A percentile compares a stretch with the other conserved stretches of the same genome.
These are phyloP conservation scores for Reinhardtius hippoglossoides DNA, from an alignment of 2,113 vertebrate genomes.

Conservation along the genomic window DNA sequence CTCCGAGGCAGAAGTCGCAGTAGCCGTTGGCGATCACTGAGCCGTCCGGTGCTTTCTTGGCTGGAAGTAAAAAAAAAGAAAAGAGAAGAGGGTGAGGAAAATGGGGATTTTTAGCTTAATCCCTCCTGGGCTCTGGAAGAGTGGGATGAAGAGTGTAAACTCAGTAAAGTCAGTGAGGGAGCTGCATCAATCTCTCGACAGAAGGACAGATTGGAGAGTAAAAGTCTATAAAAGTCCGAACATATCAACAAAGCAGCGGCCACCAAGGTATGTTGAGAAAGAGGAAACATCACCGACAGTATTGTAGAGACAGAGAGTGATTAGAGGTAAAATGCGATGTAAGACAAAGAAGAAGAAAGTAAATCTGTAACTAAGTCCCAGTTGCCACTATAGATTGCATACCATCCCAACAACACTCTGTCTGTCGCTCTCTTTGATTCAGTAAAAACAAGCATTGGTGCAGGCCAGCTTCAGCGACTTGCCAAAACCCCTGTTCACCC, in stretches of 20 bases:
- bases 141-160: slow-evolving; percentile 24
- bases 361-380: slow-evolving; percentile 27
- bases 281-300: not conserved
- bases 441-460: slow-evolving; percentile 32
- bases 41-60: slow-evolving; percentile 93
- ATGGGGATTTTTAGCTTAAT: not conserved
- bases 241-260: slow-evolving; percentile 30
- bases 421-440: slow-evolving; percentile 29
- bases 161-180: slow-evolving; percentile 33
- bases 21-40: slow-evolving; percentile 94
- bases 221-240: not conserved
- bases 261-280: slow-evolving; percentile 14
- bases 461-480: slow-evolving; percentile 45
- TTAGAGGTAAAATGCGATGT: slow-evolving; percentile 33
- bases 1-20: slow-evolving; percentile 95
- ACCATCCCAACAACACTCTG: slow-evolving; percentile 36
- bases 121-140: slow-evolving; percentile 1
- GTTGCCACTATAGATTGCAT: not conserved
- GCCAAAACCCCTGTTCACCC: slow-evolving; percentile 40
- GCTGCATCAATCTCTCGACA: slow-evolving; percentile 1
- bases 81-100: slow-evolving; percentile 24
- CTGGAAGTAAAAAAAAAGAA: slow-evolving; percentile 65
- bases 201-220: slow-evolving; percentile 24
- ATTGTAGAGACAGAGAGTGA: slow-evolving; percentile 20
- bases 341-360: slow-evolving; percentile 35